Evolutionary conservation across 2,888 invertebrate genomes (phyloP).

Genomic region (Drosophila borealis): DNA sequence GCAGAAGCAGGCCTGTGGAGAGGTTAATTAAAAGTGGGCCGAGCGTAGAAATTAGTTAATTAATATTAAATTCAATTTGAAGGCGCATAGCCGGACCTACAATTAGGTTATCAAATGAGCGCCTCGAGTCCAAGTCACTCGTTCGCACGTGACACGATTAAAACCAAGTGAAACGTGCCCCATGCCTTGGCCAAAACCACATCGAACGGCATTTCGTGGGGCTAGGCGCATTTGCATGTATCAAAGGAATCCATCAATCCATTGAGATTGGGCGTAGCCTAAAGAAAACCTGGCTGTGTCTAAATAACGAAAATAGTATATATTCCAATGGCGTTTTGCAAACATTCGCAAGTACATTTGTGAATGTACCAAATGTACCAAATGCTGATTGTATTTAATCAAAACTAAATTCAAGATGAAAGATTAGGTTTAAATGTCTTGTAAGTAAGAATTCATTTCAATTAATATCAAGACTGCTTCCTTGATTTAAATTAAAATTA

Average conservation of each 20-base stretch:
- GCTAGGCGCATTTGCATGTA: constrained; percentile 29
- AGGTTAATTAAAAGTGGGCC: constrained; percentile 63
- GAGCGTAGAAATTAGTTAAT: constrained; percentile 71
- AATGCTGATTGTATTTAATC: too few species aligned
- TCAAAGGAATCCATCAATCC: constrained; percentile 6
- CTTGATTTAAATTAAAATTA: too few species aligned
- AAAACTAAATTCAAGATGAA: too few species aligned
- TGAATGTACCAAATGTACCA: too few species aligned
- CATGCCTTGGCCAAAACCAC: constrained; percentile 3
- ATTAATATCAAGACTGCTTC: too few species aligned
- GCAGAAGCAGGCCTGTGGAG: constrained; percentile 1
- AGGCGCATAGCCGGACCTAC: constrained; percentile 34
- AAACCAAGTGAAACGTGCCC: constrained; percentile 22
- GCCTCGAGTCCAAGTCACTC: constrained; percentile 39
- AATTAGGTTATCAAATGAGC: constrained; percentile 74
- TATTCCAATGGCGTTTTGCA: too few species aligned
- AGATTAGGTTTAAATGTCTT: too few species aligned
- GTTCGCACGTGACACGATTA: constrained; percentile 61
- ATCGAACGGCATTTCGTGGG: not conserved
- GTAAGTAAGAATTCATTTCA: too few species aligned
- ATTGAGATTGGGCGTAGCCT: not conserved
- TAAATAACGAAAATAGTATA: too few species aligned
- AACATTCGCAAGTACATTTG: too few species aligned
- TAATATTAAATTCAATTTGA: constrained; percentile 74
- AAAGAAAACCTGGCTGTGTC: too few species aligned